These are phyloP conservation scores for Anguilla japonica DNA, from an alignment of 2,113 vertebrate genomes.

Conservation along the genomic window DNA sequence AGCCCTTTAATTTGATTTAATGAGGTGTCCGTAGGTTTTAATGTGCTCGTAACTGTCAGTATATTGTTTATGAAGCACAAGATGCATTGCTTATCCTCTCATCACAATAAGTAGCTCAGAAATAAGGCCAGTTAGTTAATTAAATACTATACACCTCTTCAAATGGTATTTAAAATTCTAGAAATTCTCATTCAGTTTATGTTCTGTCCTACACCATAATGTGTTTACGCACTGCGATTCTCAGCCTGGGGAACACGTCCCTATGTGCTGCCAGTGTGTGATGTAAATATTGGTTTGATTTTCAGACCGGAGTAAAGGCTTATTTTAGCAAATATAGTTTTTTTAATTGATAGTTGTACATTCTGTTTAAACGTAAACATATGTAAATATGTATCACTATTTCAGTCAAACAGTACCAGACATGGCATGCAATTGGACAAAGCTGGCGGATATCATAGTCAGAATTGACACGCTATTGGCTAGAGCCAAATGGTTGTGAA, in stretches of 20 bases:
- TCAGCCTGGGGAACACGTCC: neutral
- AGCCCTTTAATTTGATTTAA: slow-evolving; percentile 9
- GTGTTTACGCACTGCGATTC: neutral
- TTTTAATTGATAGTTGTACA: no score
- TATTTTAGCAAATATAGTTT: no score
- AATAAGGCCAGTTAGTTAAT: neutral
- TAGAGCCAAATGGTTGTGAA: neutral
- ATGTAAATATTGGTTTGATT: neutral
- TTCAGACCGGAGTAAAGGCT: no score
- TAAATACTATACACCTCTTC: neutral
- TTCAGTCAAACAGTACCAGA: no score
- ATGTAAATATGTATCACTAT: no score
- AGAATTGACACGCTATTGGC: neutral
- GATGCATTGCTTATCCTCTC: slow-evolving; percentile 3
- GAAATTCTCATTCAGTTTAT: neutral
- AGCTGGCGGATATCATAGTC: no score
- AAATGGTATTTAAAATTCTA: neutral
- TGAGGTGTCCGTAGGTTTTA: slow-evolving; percentile 9
- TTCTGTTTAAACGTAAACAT: no score
- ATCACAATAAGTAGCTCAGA: neutral
- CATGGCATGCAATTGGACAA: neutral
- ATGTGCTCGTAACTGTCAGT: slow-evolving; percentile 12
- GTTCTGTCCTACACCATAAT: neutral
- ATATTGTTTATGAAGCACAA: slow-evolving; percentile 6
- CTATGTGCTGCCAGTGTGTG: neutral